phyloP scores from a whole-genome alignment of 2,113 vertebrate species.

The Boulengeromyrus knoepffleri region DNA sequence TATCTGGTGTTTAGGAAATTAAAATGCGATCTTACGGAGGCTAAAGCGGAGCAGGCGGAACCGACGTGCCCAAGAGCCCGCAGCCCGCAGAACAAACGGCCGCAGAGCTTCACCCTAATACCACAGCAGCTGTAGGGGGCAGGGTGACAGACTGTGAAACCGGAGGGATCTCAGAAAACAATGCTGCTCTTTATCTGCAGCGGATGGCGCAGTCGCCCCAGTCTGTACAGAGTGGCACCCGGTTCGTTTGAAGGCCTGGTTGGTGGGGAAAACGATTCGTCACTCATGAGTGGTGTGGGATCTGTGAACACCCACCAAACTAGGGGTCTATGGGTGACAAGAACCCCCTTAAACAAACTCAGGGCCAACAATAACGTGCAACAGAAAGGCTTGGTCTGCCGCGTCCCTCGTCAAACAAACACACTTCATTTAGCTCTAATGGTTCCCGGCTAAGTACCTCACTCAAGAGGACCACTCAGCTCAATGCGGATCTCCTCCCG shows the following conservation, averaged over 20 bases:
- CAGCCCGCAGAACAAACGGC: conserved; percentile 39
- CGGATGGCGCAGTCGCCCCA: conserved; percentile 16
- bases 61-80: conserved; percentile 32
- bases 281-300: conserved; percentile 11
- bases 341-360: not conserved
- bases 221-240: conserved; percentile 13
- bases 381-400: not conserved
- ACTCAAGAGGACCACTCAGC: not conserved
- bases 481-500: not conserved
- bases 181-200: conserved; percentile 40
- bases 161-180: conserved; percentile 41
- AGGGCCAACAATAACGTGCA: not conserved
- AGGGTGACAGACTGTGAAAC: conserved; percentile 38
- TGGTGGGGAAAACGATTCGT: conserved; percentile 21
- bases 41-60: conserved; percentile 34
- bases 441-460: not conserved
- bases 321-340: not conserved
- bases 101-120: conserved; percentile 45
- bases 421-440: not conserved
- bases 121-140: conserved; percentile 38
- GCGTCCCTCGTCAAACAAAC: not conserved
- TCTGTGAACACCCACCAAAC: not conserved
- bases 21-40: conserved; percentile 33
- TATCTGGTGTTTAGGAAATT: conserved; percentile 45
- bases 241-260: conserved; percentile 16